Base-by-base conservation (phyloP, 2,113 vertebrate species). In the Siniperca chuatsi region DNA sequence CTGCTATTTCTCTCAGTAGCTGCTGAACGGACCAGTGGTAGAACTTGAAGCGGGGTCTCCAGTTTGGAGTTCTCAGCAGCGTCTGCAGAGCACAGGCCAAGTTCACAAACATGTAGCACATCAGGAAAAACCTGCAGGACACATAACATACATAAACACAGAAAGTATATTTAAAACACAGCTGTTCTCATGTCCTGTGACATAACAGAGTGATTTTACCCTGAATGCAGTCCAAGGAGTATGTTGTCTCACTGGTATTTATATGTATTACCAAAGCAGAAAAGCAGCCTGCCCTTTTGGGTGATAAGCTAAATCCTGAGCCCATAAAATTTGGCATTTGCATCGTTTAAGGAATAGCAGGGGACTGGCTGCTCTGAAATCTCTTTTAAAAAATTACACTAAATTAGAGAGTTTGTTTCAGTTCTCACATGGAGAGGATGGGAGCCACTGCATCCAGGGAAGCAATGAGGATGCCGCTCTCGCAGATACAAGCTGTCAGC, bases 81-180 rank as follows among this genome's bases (percentile, higher is more conserved):
- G 98, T 99, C 93, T 99, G 98, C 50, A 99, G 95, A 0, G 98
- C 98, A 3, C 98, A 99, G 0, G 98, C 98, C 95, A 99, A 90
- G 94, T 99, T 99, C 86, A 99, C 98, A 42, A 99, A 99, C 98
- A 99, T 99, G 95, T 99, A 99, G 93, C 98, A 99, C 98, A 99
- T 99, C 87, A 99, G 93, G 94, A 99, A 99, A 89, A 99, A 99
- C 98, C 98, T 99, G 90, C 40, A 79, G 76, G 80, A 44, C 66
- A 85, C 69, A 29, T 29, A 29, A 92, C 21, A 37, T 2, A 37
- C 5, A 71, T 10, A 64, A 12, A n/a, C 42, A 84, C 13, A 77
- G 11, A 76, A 12, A 64, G 40, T 23, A 52, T 35, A 3, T 68
- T 67, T 60, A 71, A 67, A 72, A 40, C 48, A 50, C 12, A 82